Evolutionary conservation across 2,797 vertebrate genomes (phyloP).

Genomic region (Chrysocyon brachyurus): DNA sequence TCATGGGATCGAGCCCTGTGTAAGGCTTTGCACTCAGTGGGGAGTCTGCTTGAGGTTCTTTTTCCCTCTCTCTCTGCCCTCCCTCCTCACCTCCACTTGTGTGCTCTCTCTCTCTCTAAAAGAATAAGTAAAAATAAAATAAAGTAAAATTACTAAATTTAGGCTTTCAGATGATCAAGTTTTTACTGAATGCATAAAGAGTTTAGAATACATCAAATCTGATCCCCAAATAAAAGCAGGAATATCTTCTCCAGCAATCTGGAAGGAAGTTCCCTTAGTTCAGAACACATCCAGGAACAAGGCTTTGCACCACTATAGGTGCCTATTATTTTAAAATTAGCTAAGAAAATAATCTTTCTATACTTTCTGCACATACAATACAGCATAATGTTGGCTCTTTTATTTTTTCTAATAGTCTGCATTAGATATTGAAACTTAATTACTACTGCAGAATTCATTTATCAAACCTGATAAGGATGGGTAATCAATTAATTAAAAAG

Average conservation of each 20-base stretch:
- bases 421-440: neutral
- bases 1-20: neutral
- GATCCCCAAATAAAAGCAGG: neutral
- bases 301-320: neutral
- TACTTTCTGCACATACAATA: neutral
- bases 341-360: neutral
- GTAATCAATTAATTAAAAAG: neutral
- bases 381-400: neutral
- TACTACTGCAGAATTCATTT: neutral
- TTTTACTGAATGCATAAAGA: neutral
- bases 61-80: neutral
- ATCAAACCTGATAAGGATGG: neutral
- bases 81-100: neutral
- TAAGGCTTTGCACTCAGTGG: neutral
- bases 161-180: neutral
- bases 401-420: neutral
- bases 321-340: neutral
- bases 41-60: neutral
- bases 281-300: neutral
- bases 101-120: neutral
- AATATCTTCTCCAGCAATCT: neutral
- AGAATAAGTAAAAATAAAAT: neutral
- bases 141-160: conserved; percentile 12
- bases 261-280: neutral
- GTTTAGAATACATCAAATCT: neutral